A percentile compares a stretch with the other conserved stretches of the same genome.
phyloP scores from a whole-genome alignment of 2,797 vertebrate species.

The Hapalemur alaotrensis region DNA sequence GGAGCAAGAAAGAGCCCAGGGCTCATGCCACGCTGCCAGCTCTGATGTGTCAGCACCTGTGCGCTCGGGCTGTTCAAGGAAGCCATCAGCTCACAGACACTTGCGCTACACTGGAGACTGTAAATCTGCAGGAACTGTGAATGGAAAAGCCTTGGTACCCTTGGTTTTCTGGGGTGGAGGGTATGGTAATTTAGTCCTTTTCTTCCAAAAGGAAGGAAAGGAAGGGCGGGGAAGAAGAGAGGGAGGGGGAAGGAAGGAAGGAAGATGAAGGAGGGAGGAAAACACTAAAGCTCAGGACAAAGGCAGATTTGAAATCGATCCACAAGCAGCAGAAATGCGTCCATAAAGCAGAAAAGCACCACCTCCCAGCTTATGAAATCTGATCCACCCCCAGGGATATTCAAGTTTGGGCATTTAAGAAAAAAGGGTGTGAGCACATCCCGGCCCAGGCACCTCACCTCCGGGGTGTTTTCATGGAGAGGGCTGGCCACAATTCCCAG shows the following conservation, averaged over 20 bases:
- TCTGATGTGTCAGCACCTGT: fast-evolving
- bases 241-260: fast-evolving
- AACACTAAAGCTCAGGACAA: not conserved
- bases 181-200: not conserved
- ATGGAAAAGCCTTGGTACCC: fast-evolving
- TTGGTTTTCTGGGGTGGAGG: not conserved
- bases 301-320: not conserved
- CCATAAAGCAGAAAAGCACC: fast-evolving
- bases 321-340: fast-evolving
- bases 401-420: not conserved
- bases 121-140: fast-evolving
- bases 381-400: fast-evolving
- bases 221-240: fast-evolving
- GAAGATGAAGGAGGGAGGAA: not conserved
- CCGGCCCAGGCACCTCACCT: not conserved
- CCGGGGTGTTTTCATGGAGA: not conserved
- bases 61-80: not conserved
- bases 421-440: not conserved
- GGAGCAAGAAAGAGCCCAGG: not conserved
- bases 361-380: fast-evolving
- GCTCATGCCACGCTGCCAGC: fast-evolving
- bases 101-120: fast-evolving
- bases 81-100: not conserved
- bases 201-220: not conserved
- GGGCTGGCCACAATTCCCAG: not conserved